Evolutionary conservation across 2,113 vertebrate species (phyloP).

Genomic region (Felis catus): F.catus_Fca126_mat1.0 CM031417.1:78705501-78706000

Average conservation of each 20-base stretch:
- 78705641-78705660: background rate
- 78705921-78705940: background rate
- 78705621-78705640: background rate
- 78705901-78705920: background rate
- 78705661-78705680: background rate
- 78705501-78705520: conserved; percentile 5
- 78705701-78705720: background rate
- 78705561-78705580: background rate
- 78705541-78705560: background rate
- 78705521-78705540: conserved; percentile 10
- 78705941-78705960: background rate
- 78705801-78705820: background rate
- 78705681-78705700: background rate
- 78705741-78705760: background rate
- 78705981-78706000: background rate
- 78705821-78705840: background rate
- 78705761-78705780: background rate
- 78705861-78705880: background rate
- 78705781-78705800: background rate
- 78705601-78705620: background rate
- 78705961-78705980: background rate
- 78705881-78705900: background rate
- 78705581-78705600: background rate
- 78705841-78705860: background rate
- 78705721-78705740: background rate